Evolutionary conservation across 1,140 invertebrate species (phyloP), one percentile per base, ranked within the genome.

Genomic region (Drosophila ficusphila): DNA sequence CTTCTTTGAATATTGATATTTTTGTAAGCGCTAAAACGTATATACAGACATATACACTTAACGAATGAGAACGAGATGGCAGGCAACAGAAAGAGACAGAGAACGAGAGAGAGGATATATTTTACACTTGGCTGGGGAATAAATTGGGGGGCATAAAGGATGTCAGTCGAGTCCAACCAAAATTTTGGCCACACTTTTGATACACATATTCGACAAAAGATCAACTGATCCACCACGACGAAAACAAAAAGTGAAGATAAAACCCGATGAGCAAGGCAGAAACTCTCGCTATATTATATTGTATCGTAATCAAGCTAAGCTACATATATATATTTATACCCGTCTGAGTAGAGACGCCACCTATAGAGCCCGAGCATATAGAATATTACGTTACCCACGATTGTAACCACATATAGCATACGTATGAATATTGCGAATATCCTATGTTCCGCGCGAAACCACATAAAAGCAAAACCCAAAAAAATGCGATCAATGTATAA

Each of bases 1-100:
- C 79, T 85, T 83, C 78, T 82, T 82, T 81, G 61, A 81, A 81
- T 81, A 81, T 82, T 61, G 61, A 82, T 81, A 81, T 81, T 81
- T 81, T 81, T 81, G 78, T 82, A 81, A 77, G 72, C 65, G 77
- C 71, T 76, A 72, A 54, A 65, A 34, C 56, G 42, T 46, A 78
- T 29, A 49, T 52, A 62, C 46, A 72, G 12, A 44, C 27, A 73
- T 42, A 71, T 31, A 65, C 21, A 44, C 42, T 44, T 54, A 56
- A 60, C 14, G 41, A 61, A 33, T 29, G 2, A 31, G 25, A 51
- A 64, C 21, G 27, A 51, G 31, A 44, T 16, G 23, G 31, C 61
- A 21, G 29, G 47, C 60, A 67, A 67, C 61, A 67, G 62, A 39
- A 25, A 38, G 42, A 60, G 36, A 27, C 8, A 19, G 39, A 12